Evolutionary conservation across 2,888 invertebrate genomes (phyloP).

Genomic region (Lutraria lutraria): DNA sequence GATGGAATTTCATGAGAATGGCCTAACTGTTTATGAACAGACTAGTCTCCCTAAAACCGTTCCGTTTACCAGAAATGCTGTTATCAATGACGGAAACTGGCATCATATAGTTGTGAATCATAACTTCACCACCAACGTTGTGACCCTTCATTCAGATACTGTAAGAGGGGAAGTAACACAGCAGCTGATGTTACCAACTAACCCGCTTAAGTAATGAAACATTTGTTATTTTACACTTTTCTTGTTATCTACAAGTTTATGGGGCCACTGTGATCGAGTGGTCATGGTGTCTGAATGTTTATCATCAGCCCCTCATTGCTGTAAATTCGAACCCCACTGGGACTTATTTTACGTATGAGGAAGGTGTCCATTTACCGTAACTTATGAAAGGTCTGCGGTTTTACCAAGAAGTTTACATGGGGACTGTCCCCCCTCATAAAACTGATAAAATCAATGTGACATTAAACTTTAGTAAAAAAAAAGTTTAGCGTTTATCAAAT

Average conservation of each 20-base stretch:
- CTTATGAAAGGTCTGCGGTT: too few relatives aligned
- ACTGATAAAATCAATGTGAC: too few relatives aligned
- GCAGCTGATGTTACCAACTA: neutral
- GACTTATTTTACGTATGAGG: too few relatives aligned
- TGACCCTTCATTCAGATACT: conserved; percentile 72
- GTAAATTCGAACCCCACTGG: too few relatives aligned
- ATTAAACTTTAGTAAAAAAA: too few relatives aligned
- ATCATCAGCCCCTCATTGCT: too few relatives aligned
- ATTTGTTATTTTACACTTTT: neutral
- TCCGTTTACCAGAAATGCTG: conserved; percentile 9
- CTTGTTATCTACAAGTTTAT: too few relatives aligned
- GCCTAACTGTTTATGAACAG: conserved; percentile 62
- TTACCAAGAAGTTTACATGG: too few relatives aligned
- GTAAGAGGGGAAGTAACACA: conserved; percentile 46
- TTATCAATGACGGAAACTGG: conserved; percentile 79
- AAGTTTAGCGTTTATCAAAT: too few relatives aligned
- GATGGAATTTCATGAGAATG: conserved; percentile 70
- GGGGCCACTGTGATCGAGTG: neutral
- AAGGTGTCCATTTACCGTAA: too few relatives aligned
- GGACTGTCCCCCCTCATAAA: too few relatives aligned
- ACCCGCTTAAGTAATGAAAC: conserved; percentile 9
- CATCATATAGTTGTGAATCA: conserved; percentile 75
- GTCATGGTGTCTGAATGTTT: too few relatives aligned
- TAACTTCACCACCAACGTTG: conserved; percentile 61
- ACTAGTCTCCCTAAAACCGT: neutral